phyloP scores from a whole-genome alignment of 2,888 invertebrate species.

The Tiphia femorata region DNA sequence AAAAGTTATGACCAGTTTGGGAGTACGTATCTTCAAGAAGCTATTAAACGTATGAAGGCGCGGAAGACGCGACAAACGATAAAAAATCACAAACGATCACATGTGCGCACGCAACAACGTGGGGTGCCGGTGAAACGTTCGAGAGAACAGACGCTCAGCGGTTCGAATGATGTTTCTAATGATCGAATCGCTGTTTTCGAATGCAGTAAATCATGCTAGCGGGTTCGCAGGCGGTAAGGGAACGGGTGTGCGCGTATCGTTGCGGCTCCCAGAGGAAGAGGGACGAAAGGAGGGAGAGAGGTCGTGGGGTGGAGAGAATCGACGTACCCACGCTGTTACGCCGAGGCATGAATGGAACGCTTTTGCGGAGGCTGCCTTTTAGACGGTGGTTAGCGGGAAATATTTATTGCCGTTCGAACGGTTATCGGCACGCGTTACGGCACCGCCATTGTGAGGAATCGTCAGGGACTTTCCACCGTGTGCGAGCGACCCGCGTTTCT shows the following conservation, averaged over 20 bases:
- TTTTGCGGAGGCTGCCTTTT: slow-evolving; percentile 58
- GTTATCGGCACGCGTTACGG: slow-evolving; percentile 49
- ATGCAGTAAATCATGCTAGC: slow-evolving; percentile 62
- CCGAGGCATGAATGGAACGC: slow-evolving; percentile 58
- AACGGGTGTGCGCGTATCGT: slow-evolving; percentile 40
- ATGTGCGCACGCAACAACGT: too few relatives aligned
- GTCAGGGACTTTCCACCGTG: slow-evolving; percentile 9
- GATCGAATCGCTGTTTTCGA: slow-evolving; percentile 51
- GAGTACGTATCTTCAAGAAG: too few relatives aligned
- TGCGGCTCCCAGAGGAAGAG: slow-evolving; percentile 22
- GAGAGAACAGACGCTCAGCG: slow-evolving; percentile 30
- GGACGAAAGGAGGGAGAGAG: slow-evolving; percentile 8
- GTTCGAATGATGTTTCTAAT: slow-evolving; percentile 44
- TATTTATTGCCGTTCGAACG: slow-evolving; percentile 62
- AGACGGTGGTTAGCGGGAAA: slow-evolving; percentile 56
- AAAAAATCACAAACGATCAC: too few relatives aligned
- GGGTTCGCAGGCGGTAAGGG: slow-evolving; percentile 51
- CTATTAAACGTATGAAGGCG: too few relatives aligned
- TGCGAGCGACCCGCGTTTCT: too few relatives aligned
- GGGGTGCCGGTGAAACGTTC: too few relatives aligned
- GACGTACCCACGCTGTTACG: slow-evolving; percentile 34
- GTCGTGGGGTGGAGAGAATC: slow-evolving; percentile 31
- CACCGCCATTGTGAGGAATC: slow-evolving; percentile 48
- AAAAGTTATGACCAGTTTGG: too few relatives aligned
- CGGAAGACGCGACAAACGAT: too few relatives aligned